phyloP scores from a whole-genome alignment of 2,113 vertebrate genomes.

The Mastomys natalensis region DNA sequence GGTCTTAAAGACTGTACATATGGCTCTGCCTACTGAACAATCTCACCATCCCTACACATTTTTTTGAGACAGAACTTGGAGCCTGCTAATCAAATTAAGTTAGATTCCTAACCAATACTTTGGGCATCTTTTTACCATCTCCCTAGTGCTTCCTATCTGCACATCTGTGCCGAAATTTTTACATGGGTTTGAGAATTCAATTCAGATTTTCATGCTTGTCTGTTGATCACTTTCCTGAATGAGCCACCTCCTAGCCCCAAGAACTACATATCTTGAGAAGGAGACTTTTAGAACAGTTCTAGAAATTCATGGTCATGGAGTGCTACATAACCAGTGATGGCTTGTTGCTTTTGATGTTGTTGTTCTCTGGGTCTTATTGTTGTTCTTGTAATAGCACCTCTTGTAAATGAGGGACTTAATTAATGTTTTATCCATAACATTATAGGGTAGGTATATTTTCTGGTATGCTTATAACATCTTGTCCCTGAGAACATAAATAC shows the following conservation, averaged over 20 bases:
- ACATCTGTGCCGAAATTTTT: background rate
- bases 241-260: background rate
- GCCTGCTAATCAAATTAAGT: background rate
- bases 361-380: accelerated
- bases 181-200: background rate
- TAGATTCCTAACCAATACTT: background rate
- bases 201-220: background rate
- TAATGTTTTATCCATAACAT: accelerated
- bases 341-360: background rate
- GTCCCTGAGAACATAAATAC: background rate
- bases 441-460: accelerated
- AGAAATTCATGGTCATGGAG: accelerated
- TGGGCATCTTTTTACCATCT: background rate
- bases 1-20: background rate
- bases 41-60: background rate
- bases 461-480: too few relatives aligned
- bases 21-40: background rate
- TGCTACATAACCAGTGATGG: accelerated
- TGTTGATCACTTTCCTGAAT: background rate
- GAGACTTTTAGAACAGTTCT: background rate
- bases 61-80: background rate
- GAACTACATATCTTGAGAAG: background rate
- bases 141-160: background rate
- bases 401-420: background rate
- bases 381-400: background rate